A percentile compares a stretch with the other conserved stretches of the same genome.
phyloP scores from a whole-genome alignment of 1,140 invertebrate species.

The Hyles euphorbiae region DNA sequence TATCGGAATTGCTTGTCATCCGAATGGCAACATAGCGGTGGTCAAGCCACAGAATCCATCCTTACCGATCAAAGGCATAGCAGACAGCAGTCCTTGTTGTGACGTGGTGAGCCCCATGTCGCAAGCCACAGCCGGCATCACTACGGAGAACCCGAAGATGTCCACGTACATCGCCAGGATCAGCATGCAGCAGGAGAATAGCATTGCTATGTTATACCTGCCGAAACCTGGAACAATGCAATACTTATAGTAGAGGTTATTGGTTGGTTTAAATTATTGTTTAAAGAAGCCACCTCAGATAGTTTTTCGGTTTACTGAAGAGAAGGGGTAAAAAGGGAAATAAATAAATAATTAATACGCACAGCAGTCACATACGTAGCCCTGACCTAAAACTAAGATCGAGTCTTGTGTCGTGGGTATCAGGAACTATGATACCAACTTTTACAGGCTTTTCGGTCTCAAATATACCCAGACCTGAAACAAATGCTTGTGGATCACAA shows the following conservation, averaged over 20 bases:
- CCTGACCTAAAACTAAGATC: too few relatives aligned
- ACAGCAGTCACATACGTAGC: neutral
- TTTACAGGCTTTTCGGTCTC: too few relatives aligned
- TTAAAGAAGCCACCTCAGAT: too few relatives aligned
- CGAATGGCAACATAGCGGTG: too few relatives aligned
- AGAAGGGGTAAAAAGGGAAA: neutral
- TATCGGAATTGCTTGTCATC: too few relatives aligned
- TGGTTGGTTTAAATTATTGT: too few relatives aligned
- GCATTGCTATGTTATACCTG: slow-evolving; percentile 46
- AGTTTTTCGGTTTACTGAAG: too few relatives aligned
- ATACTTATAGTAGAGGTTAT: too few relatives aligned
- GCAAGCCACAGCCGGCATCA: slow-evolving; percentile 46
- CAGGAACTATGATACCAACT: too few relatives aligned
- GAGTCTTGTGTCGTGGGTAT: too few relatives aligned
- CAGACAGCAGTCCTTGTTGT: slow-evolving; percentile 47
- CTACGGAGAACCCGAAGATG: slow-evolving; percentile 57
- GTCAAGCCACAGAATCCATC: neutral
- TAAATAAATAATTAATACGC: neutral
- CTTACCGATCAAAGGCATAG: slow-evolving; percentile 51
- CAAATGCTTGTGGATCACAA: too few relatives aligned
- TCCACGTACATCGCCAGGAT: slow-evolving; percentile 60
- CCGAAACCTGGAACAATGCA: slow-evolving; percentile 40
- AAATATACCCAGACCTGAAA: too few relatives aligned
- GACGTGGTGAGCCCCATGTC: slow-evolving; percentile 44
- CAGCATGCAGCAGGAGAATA: slow-evolving; percentile 40